phyloP scores from a whole-genome alignment of 2,888 invertebrate species.

The Athalia rosae region DNA sequence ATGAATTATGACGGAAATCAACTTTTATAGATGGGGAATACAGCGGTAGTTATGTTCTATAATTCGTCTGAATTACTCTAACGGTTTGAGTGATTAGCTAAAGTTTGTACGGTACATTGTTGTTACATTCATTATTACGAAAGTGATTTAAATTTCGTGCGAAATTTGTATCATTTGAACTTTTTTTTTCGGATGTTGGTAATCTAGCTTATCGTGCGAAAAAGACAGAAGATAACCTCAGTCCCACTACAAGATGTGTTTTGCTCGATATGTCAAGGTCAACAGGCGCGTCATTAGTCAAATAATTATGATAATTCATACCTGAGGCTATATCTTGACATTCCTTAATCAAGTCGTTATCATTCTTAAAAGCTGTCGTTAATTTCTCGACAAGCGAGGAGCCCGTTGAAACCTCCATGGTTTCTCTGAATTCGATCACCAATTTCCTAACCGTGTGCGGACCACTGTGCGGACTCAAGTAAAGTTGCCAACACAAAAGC shows the following conservation, averaged over 20 bases:
- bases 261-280: slow-evolving; percentile 35
- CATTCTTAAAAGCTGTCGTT: slow-evolving; percentile 68
- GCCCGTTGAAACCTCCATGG: slow-evolving; percentile 26
- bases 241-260: slow-evolving; percentile 36
- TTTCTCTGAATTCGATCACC: background rate
- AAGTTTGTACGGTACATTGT: too few species aligned
- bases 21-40: background rate
- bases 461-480: background rate
- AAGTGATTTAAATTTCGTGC: too few species aligned
- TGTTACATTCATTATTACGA: too few species aligned
- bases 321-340: slow-evolving; percentile 75
- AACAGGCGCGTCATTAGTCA: slow-evolving; percentile 45
- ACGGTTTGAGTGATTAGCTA: too few species aligned
- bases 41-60: too few species aligned
- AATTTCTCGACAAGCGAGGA: slow-evolving; percentile 51
- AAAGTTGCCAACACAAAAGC: slow-evolving; percentile 25
- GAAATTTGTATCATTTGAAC: too few species aligned
- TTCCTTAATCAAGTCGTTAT: slow-evolving; percentile 72
- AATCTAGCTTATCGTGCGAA: background rate
- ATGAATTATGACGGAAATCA: background rate
- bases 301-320: slow-evolving; percentile 61
- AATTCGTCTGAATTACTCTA: too few species aligned
- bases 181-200: too few species aligned
- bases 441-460: background rate
- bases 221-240: slow-evolving; percentile 34